Evolutionary conservation across 1,140 invertebrate species (phyloP).

Genomic region (Drosophila ogumai): DNA sequence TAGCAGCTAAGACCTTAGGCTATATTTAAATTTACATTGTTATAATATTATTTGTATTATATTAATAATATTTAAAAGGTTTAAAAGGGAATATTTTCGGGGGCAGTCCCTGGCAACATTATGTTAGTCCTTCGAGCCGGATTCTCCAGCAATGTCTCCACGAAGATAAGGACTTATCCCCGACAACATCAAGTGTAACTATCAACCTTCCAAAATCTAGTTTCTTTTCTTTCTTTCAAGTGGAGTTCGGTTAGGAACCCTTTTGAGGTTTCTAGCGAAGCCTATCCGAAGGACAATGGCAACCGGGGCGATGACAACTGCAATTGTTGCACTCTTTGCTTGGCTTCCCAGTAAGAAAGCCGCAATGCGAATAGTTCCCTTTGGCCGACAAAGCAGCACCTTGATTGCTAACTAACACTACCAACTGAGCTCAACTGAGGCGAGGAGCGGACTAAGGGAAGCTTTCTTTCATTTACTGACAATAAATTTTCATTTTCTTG

Average conservation of each 20-base stretch:
- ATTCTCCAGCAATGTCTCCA: background rate
- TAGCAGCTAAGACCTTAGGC: too few species aligned
- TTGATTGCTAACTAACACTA: slow-evolving; percentile 52
- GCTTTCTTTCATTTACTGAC: slow-evolving; percentile 82
- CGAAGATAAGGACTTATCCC: too few species aligned
- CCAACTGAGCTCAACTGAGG: slow-evolving; percentile 30
- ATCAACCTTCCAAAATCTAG: background rate
- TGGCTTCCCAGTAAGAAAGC: slow-evolving; percentile 49
- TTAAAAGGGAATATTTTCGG: background rate
- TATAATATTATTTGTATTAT: too few species aligned
- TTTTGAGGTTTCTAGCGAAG: slow-evolving; percentile 59
- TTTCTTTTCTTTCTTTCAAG: background rate
- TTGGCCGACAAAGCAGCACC: slow-evolving; percentile 52
- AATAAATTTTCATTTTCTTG: slow-evolving; percentile 85
- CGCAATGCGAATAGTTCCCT: slow-evolving; percentile 54
- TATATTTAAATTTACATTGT: background rate
- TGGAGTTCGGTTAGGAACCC: background rate
- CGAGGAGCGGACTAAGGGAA: slow-evolving; percentile 28
- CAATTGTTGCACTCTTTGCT: slow-evolving; percentile 55
- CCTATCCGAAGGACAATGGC: slow-evolving; percentile 61
- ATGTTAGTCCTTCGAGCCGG: background rate
- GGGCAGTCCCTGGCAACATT: too few species aligned
- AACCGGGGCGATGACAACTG: slow-evolving; percentile 41
- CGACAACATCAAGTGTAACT: background rate
- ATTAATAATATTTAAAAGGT: background rate